phyloP scores from a whole-genome alignment of 1,140 invertebrate species.

The Drosophila punjabiensis region DNA sequence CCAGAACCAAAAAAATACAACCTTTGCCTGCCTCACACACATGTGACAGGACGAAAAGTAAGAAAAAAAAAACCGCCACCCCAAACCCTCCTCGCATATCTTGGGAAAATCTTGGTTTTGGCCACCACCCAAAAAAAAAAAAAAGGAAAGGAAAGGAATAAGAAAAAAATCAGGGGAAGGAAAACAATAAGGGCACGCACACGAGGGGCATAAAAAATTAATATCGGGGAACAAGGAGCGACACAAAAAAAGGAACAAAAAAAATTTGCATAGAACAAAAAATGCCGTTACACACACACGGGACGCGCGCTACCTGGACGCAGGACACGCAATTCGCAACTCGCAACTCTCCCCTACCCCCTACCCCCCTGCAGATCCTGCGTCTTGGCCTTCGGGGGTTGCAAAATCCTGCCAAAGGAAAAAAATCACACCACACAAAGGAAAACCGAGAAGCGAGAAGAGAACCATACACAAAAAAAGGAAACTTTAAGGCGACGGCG shows the following conservation, averaged over 20 bases:
- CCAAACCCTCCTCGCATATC: constrained; percentile 54
- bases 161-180: constrained; percentile 15
- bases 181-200: constrained; percentile 74
- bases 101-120: constrained; percentile 85
- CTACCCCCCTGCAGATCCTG: constrained; percentile 5
- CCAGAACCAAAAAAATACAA: constrained; percentile 24
- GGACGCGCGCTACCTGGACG: constrained; percentile 58
- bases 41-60: constrained; percentile 53
- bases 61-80: constrained; percentile 14
- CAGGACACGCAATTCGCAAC: constrained; percentile 35
- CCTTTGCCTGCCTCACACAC: constrained; percentile 67
- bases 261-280: constrained; percentile 84
- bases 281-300: constrained; percentile 72
- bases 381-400: constrained; percentile 27
- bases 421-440: constrained; percentile 40
- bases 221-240: constrained; percentile 60
- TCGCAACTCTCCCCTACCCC: constrained; percentile 3
- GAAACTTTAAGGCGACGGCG: constrained; percentile 56
- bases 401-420: constrained; percentile 23
- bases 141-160: constrained; percentile 21
- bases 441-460: constrained; percentile 17
- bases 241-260: constrained; percentile 56
- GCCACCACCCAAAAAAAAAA: constrained; percentile 79
- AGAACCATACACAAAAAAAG: constrained; percentile 6
- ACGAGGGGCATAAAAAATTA: constrained; percentile 81